Evolutionary conservation across 2,888 invertebrate genomes (phyloP).

Genomic region (Andrena chrysosceles): DNA sequence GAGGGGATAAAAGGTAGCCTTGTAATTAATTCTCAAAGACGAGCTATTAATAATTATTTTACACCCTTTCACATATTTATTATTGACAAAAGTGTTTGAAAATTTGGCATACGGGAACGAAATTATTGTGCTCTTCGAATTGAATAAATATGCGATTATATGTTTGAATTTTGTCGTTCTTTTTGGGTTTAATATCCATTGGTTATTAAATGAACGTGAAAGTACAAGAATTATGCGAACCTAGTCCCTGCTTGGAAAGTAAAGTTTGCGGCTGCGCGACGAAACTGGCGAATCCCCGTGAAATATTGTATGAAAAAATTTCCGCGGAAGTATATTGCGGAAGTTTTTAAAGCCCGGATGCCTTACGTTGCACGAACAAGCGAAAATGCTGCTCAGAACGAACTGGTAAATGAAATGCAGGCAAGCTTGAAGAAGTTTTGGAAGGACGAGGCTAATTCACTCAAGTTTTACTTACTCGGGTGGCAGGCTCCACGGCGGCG

Average conservation of each 20-base stretch:
- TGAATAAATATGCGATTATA: no score
- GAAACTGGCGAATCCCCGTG: background rate
- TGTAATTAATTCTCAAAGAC: no score
- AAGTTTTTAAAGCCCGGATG: constrained; percentile 6
- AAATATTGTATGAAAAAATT: constrained; percentile 10
- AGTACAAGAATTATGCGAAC: no score
- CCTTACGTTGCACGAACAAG: constrained; percentile 20
- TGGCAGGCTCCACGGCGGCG: constrained; percentile 39
- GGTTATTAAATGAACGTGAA: no score
- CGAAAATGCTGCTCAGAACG: constrained; percentile 17
- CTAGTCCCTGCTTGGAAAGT: background rate
- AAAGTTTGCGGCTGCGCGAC: background rate
- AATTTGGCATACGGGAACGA: no score
- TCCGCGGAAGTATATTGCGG: constrained; percentile 7
- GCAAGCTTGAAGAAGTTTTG: constrained; percentile 53
- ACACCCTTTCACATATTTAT: no score
- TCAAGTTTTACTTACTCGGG: constrained; percentile 63
- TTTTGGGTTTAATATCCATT: no score
- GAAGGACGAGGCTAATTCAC: constrained; percentile 61
- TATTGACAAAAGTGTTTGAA: no score
- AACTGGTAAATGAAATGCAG: constrained; percentile 50
- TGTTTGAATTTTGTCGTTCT: no score
- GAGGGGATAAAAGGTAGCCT: no score
- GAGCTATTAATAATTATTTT: no score
- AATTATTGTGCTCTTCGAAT: no score